These are phyloP conservation scores for Tenebrio molitor DNA, from an alignment of 1,140 invertebrate species.

Conservation along the genomic window DNA sequence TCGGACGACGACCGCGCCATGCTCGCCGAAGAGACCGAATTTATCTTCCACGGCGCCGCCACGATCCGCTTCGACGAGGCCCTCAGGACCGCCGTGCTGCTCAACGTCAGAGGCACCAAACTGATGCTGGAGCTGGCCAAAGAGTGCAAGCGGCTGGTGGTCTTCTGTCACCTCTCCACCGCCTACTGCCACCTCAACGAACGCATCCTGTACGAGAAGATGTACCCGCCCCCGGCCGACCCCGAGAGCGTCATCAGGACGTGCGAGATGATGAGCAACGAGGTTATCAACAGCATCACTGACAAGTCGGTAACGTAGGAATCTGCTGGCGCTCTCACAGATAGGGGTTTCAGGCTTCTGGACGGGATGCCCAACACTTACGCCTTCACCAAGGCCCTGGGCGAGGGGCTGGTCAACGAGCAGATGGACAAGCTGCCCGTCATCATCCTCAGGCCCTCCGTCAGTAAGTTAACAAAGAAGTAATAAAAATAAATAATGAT, in stretches of 20 bases:
- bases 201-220: conserved; percentile 76
- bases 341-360: conserved; percentile 72
- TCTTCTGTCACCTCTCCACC: conserved; percentile 74
- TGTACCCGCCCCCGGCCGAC: conserved; percentile 77
- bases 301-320: conserved; percentile 53
- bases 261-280: conserved; percentile 80
- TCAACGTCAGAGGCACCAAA: conserved; percentile 73
- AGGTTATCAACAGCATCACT: conserved; percentile 56
- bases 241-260: conserved; percentile 79
- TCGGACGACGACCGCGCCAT: conserved; percentile 64
- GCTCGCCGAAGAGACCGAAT: conserved; percentile 71
- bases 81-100: conserved; percentile 72
- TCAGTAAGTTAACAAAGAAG: too few relatives aligned
- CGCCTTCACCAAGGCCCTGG: conserved; percentile 89
- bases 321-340: not conserved
- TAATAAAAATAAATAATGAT: too few relatives aligned
- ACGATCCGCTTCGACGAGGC: conserved; percentile 79
- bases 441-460: conserved; percentile 89
- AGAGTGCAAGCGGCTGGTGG: conserved; percentile 69
- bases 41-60: conserved; percentile 78
- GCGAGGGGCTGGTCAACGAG: conserved; percentile 79
- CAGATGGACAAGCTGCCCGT: conserved; percentile 78
- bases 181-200: conserved; percentile 79
- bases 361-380: conserved; percentile 91
- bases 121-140: conserved; percentile 74